Evolutionary conservation across 2,888 invertebrate genomes (phyloP), one percentile per base, ranked within the genome.

Genomic region (Xestia c-nigrum): DNA sequence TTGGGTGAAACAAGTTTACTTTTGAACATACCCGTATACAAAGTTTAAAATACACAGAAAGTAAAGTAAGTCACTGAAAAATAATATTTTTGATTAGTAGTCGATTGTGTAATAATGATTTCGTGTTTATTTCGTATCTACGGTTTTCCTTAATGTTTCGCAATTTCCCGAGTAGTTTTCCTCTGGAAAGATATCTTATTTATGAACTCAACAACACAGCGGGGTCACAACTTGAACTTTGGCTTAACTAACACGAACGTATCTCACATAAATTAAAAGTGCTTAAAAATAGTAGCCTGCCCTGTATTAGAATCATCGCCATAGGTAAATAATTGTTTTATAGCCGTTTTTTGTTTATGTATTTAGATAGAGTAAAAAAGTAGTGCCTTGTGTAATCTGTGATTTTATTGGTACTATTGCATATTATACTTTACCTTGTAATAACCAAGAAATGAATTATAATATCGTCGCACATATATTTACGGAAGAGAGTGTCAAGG

Each of bases 401-500:
- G 16, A 12, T 55, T 24, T 24, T 55, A 24, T 55, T 5, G 24
- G n/a, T 24, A n/a, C 50, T 50, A 50, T 50, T 50, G 19, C 7
- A 47, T 5, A 3, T 3, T n/a, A 21, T 10, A n/a, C 14, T 61
- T 38, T 61, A 61, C 31, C 9, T 38, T 21, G 61, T 24, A 50
- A 31, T 64, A 76, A 43, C 16, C 7, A 46, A 59, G 47, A 19
- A 52, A 43, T 38, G 52, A n/a, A 61, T 24, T 24, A 65, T 65
- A n/a, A 83, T 65, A 61, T 61, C 59, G n/a, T 68, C 72, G 70
- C 19, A 84, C 87, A 79, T 66, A 72, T 75, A 75, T 83, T 78
- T 81, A 80, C 73, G 69, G 77, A 85, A 84, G 64, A 78, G 74
- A 88, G 76, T 87, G 86, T 88, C 85, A 89, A 91, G 91, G 89